Base-by-base conservation (phyloP, 2,888 invertebrate genomes). In the Hipparchia sbordonii region DNA sequence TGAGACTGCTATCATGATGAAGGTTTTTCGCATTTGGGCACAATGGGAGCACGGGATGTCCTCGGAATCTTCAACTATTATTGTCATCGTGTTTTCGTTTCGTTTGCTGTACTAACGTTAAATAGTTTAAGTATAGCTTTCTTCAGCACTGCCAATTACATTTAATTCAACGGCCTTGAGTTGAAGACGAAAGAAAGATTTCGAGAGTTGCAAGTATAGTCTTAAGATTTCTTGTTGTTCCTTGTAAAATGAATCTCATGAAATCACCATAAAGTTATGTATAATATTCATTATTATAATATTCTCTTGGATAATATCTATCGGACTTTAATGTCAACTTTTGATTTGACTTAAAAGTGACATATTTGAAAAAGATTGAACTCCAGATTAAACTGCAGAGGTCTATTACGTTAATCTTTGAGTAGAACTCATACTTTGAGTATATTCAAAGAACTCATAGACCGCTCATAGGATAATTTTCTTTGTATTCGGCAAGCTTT, bases 31-130 rank as follows among this genome's bases (percentile, higher is more conserved):
- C 0, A 90, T 76, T 10, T 84, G 81, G 0, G 78, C 78, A 76
- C 91, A 90, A 33, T 86, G 83, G 0, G 84, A 79, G 75, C 87
- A 87, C 2, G 83, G 78, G 48, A 85, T 79, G 67, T 87, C 86
- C 73, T 85, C 84, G 0, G 83, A 79, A n/a, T 86, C 82, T 63
- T 90, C 87, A 2, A 85, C 77, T 7, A 87, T 70, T 12, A 84
- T 77, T 6, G 83, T 82, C 86, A 89, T 87, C 59, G n/a, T 61
- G 51, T 13, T 9, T 48, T 46, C n/a, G 9, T 61, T n/a, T 57
- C 61, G 12, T 61, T 45, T 61, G 61, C n/a, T 45, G 39, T 12
- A 12, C 12, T 45, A 6, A 10, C 23, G 23, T 23, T 23, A 23
- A 23, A 23, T 23, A 23, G 23, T 23, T 23, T 23, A 23, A 39